Conservation (phyloP, 2,797 vertebrate genomes). For the Dendrocincla fuliginosa region DNA sequence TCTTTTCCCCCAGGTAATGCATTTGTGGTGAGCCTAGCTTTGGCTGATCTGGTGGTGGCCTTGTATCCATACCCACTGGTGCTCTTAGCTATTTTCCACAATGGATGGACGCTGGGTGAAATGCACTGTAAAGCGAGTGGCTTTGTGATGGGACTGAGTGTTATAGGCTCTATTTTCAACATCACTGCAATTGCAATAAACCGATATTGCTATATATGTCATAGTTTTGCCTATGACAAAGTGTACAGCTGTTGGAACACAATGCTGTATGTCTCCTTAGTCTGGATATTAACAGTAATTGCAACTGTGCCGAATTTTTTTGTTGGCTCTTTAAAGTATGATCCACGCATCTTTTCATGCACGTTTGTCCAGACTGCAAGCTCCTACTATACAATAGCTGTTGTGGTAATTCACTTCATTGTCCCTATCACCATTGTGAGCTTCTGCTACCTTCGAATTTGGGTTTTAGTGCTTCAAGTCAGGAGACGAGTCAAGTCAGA, state of each 20-base stretch:
- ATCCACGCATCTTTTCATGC: slow-evolving; percentile 85
- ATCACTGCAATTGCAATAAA: slow-evolving; percentile 89
- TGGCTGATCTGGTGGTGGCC: slow-evolving; percentile 87
- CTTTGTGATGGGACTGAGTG: slow-evolving; percentile 88
- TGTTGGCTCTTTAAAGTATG: slow-evolving; percentile 84
- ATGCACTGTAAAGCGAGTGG: slow-evolving; percentile 85
- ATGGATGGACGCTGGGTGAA: slow-evolving; percentile 85
- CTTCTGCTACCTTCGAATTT: slow-evolving; percentile 89
- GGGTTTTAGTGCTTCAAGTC: slow-evolving; percentile 87
- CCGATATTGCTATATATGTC: slow-evolving; percentile 88
- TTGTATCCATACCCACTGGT: slow-evolving; percentile 88
- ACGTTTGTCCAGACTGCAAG: slow-evolving; percentile 87
- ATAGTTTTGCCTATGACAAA: slow-evolving; percentile 82
- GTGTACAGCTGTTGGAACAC: slow-evolving; percentile 81
- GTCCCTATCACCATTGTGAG: slow-evolving; percentile 84
- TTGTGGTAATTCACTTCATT: slow-evolving; percentile 86
- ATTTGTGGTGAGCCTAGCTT: slow-evolving; percentile 87
- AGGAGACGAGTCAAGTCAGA: slow-evolving; percentile 82
- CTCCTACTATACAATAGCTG: slow-evolving; percentile 81
- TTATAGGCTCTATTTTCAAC: slow-evolving; percentile 90
- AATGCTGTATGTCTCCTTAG: slow-evolving; percentile 77
- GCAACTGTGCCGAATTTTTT: slow-evolving; percentile 87
- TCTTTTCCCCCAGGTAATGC: slow-evolving; percentile 80
- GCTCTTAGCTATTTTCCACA: slow-evolving; percentile 84
- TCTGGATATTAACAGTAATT: slow-evolving; percentile 84